Conservation (phyloP, 2,888 invertebrate genomes). For the Chymomyza amoena region DNA sequence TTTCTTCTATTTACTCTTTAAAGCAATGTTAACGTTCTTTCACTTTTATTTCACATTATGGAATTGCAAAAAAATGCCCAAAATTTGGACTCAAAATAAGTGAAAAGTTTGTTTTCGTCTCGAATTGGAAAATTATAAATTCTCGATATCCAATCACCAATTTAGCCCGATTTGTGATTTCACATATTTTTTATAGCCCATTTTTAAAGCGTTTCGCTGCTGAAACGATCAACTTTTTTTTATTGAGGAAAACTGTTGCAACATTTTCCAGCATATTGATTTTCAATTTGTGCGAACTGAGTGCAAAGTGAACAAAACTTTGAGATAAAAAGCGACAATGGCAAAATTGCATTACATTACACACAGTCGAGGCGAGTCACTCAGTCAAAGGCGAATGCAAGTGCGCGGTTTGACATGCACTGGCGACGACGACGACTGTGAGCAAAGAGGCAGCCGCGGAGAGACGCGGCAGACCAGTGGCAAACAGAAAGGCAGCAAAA, state of each 20-base stretch:
- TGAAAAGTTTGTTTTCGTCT: no score
- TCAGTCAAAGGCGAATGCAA: neutral
- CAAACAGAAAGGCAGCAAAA: constrained; percentile 49
- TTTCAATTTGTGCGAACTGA: constrained; percentile 63
- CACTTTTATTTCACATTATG: no score
- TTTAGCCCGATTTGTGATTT: no score
- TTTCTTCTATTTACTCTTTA: no score
- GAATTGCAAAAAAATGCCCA: no score
- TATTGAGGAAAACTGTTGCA: constrained; percentile 13
- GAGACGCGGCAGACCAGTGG: neutral
- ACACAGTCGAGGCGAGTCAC: neutral
- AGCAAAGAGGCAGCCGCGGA: neutral
- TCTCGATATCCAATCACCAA: no score
- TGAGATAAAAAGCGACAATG: constrained; percentile 21
- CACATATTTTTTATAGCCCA: no score
- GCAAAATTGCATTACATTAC: constrained; percentile 10
- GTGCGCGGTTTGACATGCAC: constrained; percentile 52
- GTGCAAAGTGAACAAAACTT: neutral
- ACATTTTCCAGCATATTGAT: constrained; percentile 58
- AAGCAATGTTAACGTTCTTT: no score
- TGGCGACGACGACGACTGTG: constrained; percentile 62
- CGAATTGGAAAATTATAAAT: no score
- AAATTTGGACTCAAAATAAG: no score
- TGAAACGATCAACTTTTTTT: neutral
- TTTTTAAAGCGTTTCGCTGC: no score